Base-by-base conservation (phyloP, 2,113 vertebrate species). In the Haemorhous mexicanus region DNA sequence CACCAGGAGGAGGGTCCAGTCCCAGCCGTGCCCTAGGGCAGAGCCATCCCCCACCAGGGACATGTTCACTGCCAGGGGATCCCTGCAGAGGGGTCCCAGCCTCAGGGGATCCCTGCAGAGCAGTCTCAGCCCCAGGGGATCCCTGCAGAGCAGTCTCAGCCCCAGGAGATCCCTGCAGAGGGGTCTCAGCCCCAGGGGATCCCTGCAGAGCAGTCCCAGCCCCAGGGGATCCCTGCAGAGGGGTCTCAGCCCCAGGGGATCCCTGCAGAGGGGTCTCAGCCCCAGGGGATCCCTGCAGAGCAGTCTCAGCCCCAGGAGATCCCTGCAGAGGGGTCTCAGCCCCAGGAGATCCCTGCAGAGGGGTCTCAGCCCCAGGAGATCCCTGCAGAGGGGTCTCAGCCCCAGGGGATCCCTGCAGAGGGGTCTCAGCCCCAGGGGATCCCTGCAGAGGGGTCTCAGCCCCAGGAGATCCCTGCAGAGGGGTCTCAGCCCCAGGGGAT, bases 61-160 rank as follows among this genome's bases (percentile, higher is more conserved):
- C 52, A 14, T 2, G 3, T 52, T 52, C 0, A 0, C n/a, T 68
- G 30, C 79, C 41, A 20, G 59, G 50, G 35, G 58, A 26, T 26
- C 56, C 23, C 30, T 55, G 20, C 30, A 55, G 53, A 33, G 11
- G 3, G 5, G 10, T 4, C 27, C 6, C 28, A 30, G 16, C 1
- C 16, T 73, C 49, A 21, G 58, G 47, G 28, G 17, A 32, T 53
- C 52, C 50, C 52, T 53, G 52, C 16, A 53, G 10, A 53, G 27
- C 3, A 13, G 1, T 39, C 39, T 39, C 16, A 53, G 28, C 16
- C 28, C 73, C 49, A 24, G 58, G 43, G 11, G 18, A 32, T 55
- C 52, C 52, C 53, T 55, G 30, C 53, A 55, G 53, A 20, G 53
- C 2, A 19, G 32, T 19, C 10, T 2, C 32, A 21, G 12, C 7